These are phyloP conservation scores for Caenorhabditis remanei DNA, from an alignment of 1,140 invertebrate genomes.

Conservation along the genomic window DNA sequence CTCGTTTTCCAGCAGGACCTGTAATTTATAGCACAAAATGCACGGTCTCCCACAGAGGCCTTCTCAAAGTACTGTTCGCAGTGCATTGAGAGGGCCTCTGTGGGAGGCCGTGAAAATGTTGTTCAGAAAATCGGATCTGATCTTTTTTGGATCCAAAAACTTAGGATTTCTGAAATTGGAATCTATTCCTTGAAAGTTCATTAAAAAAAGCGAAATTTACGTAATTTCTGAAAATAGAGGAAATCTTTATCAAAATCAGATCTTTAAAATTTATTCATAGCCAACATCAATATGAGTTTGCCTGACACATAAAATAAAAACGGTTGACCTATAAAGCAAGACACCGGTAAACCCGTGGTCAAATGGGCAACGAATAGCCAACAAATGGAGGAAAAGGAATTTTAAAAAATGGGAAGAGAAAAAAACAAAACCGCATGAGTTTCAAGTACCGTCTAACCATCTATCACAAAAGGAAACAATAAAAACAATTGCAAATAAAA, in stretches of 20 bases:
- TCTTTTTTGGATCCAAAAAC: too few relatives aligned
- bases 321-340: conserved; percentile 45
- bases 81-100: too few relatives aligned
- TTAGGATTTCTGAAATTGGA: too few relatives aligned
- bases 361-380: conserved; percentile 17
- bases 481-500: neutral
- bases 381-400: neutral
- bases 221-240: too few relatives aligned
- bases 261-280: neutral
- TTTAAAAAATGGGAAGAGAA: neutral
- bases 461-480: neutral
- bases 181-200: too few relatives aligned
- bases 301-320: neutral
- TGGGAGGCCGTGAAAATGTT: too few relatives aligned
- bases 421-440: conserved; percentile 22
- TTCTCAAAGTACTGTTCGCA: too few relatives aligned
- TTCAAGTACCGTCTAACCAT: conserved; percentile 9
- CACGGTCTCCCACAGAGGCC: too few relatives aligned
- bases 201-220: too few relatives aligned
- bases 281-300: conserved; percentile 8
- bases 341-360: conserved; percentile 49
- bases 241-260: neutral
- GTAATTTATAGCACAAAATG: too few relatives aligned
- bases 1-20: too few relatives aligned
- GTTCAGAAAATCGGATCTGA: too few relatives aligned